Evolutionary conservation across 1,140 invertebrate species (phyloP).

Genomic region (Olivierus martensii): DNA sequence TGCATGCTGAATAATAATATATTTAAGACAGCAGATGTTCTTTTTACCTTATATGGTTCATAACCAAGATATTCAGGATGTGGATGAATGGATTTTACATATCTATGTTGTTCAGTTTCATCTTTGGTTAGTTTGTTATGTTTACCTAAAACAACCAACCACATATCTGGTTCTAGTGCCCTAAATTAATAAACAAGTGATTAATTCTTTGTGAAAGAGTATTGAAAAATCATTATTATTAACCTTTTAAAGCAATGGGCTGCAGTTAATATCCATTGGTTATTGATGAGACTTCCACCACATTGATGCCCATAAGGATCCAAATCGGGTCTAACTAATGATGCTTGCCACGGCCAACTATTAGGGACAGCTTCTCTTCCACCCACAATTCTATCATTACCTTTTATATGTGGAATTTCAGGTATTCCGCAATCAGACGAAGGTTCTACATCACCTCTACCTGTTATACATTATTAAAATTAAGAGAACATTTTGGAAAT

Average conservation of each 20-base stretch:
- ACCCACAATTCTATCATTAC: slow-evolving; percentile 12
- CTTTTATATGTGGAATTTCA: not conserved
- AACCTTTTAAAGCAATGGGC: slow-evolving; percentile 28
- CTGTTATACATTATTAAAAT: no score
- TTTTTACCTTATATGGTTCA: not conserved
- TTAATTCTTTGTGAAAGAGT: no score
- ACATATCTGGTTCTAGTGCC: no score
- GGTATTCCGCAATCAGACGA: slow-evolving; percentile 3
- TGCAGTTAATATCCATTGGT: slow-evolving; percentile 33
- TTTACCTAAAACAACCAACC: no score
- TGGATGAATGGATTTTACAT: not conserved
- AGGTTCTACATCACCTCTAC: not conserved
- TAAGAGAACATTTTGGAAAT: no score
- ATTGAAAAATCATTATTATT: no score
- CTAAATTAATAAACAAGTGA: no score
- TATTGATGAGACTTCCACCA: slow-evolving; percentile 30
- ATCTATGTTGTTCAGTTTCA: not conserved
- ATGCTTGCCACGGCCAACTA: slow-evolving; percentile 17
- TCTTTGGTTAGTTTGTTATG: no score
- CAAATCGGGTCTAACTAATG: slow-evolving; percentile 3
- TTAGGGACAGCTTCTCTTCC: slow-evolving; percentile 11
- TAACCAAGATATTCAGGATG: slow-evolving; percentile 1
- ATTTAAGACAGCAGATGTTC: no score
- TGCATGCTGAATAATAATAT: no score
- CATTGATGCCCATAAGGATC: slow-evolving; percentile 27